Base-by-base conservation (phyloP, 2,888 invertebrate genomes). In the Leptinotarsa rubiginosa region DNA sequence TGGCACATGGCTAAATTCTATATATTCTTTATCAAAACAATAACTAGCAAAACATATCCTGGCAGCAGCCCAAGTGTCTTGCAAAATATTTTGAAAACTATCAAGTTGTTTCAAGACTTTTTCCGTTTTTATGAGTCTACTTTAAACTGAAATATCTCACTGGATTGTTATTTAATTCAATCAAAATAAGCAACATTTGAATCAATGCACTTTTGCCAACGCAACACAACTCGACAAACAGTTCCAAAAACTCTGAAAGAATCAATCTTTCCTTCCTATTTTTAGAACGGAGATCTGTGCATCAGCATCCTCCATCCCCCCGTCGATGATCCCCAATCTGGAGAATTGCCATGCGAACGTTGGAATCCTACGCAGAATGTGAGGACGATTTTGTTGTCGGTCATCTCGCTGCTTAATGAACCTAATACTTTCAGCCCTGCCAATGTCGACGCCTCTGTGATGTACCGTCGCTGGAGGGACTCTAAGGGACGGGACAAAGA, bases 301-400 rank as follows among this genome's bases (percentile, higher is more conserved):
- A 99, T 99, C 91, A 98, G 98, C 82, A 99, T 99, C 87, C 91
- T 99, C 77, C 99, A 99, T 89, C 98, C 99, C 75, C 99, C 99
- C 20, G 95, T 98, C 73, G 99, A 99, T 89, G 99, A 99, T 89
- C 99, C 99, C 52, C 99, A 99, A 87, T 98, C 97, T 84, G 99
- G 99, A 41, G 99, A 99, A 88, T 89, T 99, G 84, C 98, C 99
- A 0, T 99, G 98, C 89, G 99, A 99, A 89, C 94, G 99, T 88
- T 99, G 99, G 99, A 99, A 99, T 91, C 99, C 99, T 71, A 99
- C 99, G 81, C 99, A 99, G 90, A 99, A 97, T 86, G 99, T 99
- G 86, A 96, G 98, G 88, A 99, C 99, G 69, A 97, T 99, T 84
- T 92, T 99, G 80, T 91, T 99, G 77, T 99, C 98, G 77, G 99